Base-by-base conservation (phyloP, 2,113 vertebrate species). In the Seriola rivoliana region DNA sequence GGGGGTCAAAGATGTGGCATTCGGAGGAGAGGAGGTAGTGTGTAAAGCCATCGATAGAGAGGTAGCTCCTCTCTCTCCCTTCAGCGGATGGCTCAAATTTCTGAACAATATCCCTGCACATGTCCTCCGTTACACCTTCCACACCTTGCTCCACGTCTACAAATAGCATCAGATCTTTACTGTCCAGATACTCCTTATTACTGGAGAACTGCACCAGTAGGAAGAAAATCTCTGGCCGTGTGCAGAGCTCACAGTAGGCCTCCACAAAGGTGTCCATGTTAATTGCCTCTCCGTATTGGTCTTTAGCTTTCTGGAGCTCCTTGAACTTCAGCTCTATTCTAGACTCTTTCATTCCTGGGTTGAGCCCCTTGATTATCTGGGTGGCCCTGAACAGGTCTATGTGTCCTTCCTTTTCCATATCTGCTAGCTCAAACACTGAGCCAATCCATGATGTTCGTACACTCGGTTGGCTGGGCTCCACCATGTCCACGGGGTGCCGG, bases 81-180 rank as follows among this genome's bases (percentile, higher is more conserved):
- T 97, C 96, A n/a, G 95, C 94, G 1, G 97, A 97, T 23, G 97
- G 97, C 75, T 98, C 97, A 0, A 96, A 97, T 88, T 96, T 97
- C 90, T 95, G 73, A 7, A 98, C 93, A 0, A 97, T 97, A 79
- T 97, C 96, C 84, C 95, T 91, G 85, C 97, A 97, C 92, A 96
- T 96, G 58, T 97, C 96, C 79, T 98, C 97, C 0, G 95, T 96
- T 59, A 97, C 95, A 1, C 95, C 96, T 84, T 97, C 97, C 89
- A 97, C 96, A 48, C 97, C 97, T 87, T 98, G 97, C 87, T 98
- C 97, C 50, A 97, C 96, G 82, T 98, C 97, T 40, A 97, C 94
- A 78, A 98, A 98, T 17, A 96, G 92, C 95, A 97, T 96, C 80
- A 98, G 91, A 92, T 98, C 97, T 91, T 97, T 98, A 72, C 96